These are phyloP conservation scores for Vollenhovia emeryi DNA, from an alignment of 1,140 invertebrate species.

Conservation along the genomic window DNA sequence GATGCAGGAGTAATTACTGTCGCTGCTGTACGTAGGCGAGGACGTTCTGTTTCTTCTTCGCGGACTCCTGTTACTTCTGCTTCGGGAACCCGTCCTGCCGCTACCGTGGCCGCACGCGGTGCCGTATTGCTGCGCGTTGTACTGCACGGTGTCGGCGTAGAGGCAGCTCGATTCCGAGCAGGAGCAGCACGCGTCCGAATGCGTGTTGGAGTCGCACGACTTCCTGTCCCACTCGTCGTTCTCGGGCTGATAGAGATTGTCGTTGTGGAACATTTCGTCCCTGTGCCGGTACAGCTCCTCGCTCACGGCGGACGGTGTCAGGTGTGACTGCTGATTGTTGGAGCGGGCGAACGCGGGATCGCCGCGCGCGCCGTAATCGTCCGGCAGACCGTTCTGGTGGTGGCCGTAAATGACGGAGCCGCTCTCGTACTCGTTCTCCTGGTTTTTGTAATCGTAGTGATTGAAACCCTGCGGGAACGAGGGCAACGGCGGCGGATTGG, in stretches of 20 bases:
- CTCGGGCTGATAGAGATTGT: conserved; percentile 79
- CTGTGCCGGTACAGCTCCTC: conserved; percentile 82
- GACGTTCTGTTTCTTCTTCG: conserved; percentile 79
- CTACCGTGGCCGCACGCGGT: conserved; percentile 69
- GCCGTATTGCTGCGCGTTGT: conserved; percentile 72
- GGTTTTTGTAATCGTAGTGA: conserved; percentile 83
- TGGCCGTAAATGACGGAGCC: conserved; percentile 85
- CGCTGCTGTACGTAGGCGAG: conserved; percentile 83
- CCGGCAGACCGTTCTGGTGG: conserved; percentile 78
- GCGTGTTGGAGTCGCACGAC: conserved; percentile 84
- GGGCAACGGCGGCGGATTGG: conserved; percentile 80
- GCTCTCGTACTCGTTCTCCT: conserved; percentile 86
- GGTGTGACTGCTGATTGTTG: conserved; percentile 67
- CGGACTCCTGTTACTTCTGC: conserved; percentile 79
- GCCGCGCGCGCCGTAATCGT: conserved; percentile 76
- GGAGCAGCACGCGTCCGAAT: conserved; percentile 84
- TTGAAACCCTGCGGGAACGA: conserved; percentile 81
- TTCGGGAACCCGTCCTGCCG: conserved; percentile 76
- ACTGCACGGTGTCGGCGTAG: conserved; percentile 83
- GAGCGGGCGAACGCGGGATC: conserved; percentile 76
- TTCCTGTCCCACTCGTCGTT: conserved; percentile 85
- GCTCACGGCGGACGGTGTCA: conserved; percentile 66
- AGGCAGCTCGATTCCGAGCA: conserved; percentile 85
- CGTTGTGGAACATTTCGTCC: conserved; percentile 80
- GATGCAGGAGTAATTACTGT: conserved; percentile 84